Conservation (phyloP, 2,797 vertebrate species). For the Gymnoscopelus microlampas region DNA sequence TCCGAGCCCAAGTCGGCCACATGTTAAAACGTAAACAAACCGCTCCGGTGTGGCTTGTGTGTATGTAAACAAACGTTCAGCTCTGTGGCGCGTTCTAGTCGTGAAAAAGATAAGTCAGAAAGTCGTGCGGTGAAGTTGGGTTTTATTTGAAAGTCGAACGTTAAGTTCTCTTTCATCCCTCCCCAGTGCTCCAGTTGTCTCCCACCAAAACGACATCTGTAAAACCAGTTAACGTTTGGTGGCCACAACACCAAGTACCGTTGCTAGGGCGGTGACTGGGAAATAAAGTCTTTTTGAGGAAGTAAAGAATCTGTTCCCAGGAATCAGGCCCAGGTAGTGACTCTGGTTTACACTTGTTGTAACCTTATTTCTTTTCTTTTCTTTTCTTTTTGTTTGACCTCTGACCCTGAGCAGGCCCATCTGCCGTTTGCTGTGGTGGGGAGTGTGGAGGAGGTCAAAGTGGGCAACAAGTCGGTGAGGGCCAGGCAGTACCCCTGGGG, state of each 20-base stretch:
- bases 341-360: conserved; percentile 19
- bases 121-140: conserved; percentile 1
- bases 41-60: conserved; percentile 18
- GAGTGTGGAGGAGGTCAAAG: conserved; percentile 97
- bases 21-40: conserved; percentile 35
- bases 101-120: conserved; percentile 36
- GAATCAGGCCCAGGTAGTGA: neutral
- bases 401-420: conserved; percentile 85
- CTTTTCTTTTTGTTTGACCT: neutral
- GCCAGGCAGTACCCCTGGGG: conserved; percentile 99
- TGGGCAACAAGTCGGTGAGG: conserved; percentile 96
- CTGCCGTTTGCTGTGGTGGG: conserved; percentile 98
- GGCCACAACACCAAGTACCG: neutral
- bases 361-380: neutral
- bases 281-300: neutral
- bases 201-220: neutral
- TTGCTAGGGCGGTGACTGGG: neutral
- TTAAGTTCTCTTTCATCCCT: neutral
- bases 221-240: neutral
- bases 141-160: conserved; percentile 21
- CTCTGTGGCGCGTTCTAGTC: conserved; percentile 47
- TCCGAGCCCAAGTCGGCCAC: conserved; percentile 22
- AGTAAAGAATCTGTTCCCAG: neutral
- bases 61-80: conserved; percentile 24
- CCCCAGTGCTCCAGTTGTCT: neutral